Base-by-base conservation (phyloP, 2,797 vertebrate species). In the Pempheris klunzingeri region DNA sequence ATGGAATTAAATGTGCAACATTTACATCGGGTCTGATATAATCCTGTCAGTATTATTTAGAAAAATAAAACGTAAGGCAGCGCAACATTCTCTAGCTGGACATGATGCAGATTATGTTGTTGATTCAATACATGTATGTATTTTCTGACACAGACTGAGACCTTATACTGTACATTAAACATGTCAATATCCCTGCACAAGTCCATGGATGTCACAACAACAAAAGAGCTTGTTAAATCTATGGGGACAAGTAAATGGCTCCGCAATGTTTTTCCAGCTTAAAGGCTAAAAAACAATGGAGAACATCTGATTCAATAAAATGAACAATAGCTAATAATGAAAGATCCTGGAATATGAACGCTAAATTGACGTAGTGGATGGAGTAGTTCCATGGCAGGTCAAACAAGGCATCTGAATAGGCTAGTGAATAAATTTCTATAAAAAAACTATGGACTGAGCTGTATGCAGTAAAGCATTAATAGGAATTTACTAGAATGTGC, bases 51-150 rank as follows among this genome's bases (percentile, higher is more conserved):
- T 73, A 88, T 88, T 63, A 74, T 81, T 86, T 55, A 55, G 62
- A 80, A 70, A 82, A 77, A 77, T 47, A 79, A 82, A 80, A 74
- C 39, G 26, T 91, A 93, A 92, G 88, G 87, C 90, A 86, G 89
- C 71, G 71, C 71, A 85, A 80, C 83, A 81, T 78, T 67, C 58
- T 71, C n/a, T 15, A 80, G 78, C 61, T 72, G 22, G 71, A 78
- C 71, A 73, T 74, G 75, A 78, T 75, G 75, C 78, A 57, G 67
- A 76, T 84, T 38, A 82, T 53, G 20, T 53, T 52, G 41, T 58
- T 53, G 47, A 66, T 73, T 50, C 71, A 13, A 83, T 78, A 38
- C 32, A 54, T 64, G 30, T 50, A 13, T 60, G 38, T 22, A 18
- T 63, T 58, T 62, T 58, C 36, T 24, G 39, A 81, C 22, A 58